Percentiles rank a stretch among this genome's conserved stretches.
Evolutionary conservation across 2,797 vertebrate genomes (phyloP).

Genomic region (Eleutherodactylus coqui): DNA sequence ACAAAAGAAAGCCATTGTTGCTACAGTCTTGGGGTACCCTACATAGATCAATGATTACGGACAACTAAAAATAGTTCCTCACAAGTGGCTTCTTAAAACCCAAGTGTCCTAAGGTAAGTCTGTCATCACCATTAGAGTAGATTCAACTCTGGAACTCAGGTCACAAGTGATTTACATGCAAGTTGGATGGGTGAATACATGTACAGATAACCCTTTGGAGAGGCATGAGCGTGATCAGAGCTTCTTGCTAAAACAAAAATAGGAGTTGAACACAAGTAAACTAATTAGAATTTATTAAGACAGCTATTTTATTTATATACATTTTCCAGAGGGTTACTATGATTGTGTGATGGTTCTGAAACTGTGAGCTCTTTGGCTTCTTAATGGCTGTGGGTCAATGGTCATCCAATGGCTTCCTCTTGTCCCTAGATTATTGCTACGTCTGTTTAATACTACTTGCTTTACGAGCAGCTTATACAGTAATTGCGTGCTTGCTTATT

Average conservation of each 20-base stretch:
- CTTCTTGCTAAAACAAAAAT: background rate
- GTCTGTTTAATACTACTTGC: conserved; percentile 9
- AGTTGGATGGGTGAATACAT: background rate
- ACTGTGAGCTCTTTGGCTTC: conserved; percentile 44
- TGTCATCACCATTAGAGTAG: background rate
- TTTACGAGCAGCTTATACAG: conserved; percentile 33
- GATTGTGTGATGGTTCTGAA: background rate
- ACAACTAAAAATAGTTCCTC: background rate
- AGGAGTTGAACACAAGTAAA: background rate
- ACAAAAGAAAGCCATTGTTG: conserved; percentile 15
- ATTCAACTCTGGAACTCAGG: background rate
- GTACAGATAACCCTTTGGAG: background rate
- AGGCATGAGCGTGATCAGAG: background rate
- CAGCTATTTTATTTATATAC: conserved; percentile 22
- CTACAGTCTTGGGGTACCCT: background rate
- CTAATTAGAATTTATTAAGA: background rate
- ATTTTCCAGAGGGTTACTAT: background rate
- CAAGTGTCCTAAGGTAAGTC: background rate
- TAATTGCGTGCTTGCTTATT: conserved; percentile 8
- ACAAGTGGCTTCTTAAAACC: background rate
- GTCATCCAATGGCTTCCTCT: conserved; percentile 30
- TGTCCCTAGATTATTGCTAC: conserved; percentile 35
- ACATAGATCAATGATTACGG: background rate
- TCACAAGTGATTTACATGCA: background rate
- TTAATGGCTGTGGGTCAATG: background rate